Base-by-base conservation (phyloP, 2,797 vertebrate genomes). In the Sorex maritimensis region DNA sequence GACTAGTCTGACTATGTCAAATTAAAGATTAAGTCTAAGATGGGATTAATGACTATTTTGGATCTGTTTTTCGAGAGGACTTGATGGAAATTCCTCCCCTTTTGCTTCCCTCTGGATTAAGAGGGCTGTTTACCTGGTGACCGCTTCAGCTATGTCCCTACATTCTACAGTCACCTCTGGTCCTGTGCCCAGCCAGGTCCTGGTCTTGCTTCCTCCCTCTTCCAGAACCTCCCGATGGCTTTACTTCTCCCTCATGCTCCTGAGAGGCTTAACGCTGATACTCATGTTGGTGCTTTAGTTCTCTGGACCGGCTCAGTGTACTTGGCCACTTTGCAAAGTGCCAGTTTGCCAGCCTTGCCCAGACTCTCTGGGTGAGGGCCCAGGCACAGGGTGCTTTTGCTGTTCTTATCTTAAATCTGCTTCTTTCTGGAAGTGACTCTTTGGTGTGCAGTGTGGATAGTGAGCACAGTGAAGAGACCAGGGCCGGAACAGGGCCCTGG, bases 1-100 rank as follows among this genome's bases (percentile, higher is more conserved):
- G 41, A 75, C 73, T 55, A 14, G 72, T 89, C 77, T 69, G 12
- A 63, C 5, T 13, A 71, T 21, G n/a, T 94, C 55, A 86, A 30
- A 38, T 91, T 69, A 81, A 81, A n/a, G n/a, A 46, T 30, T 83
- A 81, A 92, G 52, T 55, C 23, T 44, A 68, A 88, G n/a, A 52
- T 17, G 58, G 19, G 19, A 61, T 61, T 61, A 23, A 21, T 61
- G 58, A 61, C 58, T 52, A 52, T 14, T 65, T 68, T 68, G 85
- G 55, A 23, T 14, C 44, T 63, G 19, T 19, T 86, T 86, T 92
- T 73, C 38, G 68, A 74, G 58, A 19, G 80, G 44, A 80, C 81
- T 2, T 6, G 15, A 41, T 0, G 13, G 81, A 86, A 3, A 0
- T 38, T 81, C 68, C 28, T 74, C 49, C 24, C 5, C 26, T 1